Conservation (phyloP, 2,113 vertebrate genomes). For the Asarcornis scutulata region DNA sequence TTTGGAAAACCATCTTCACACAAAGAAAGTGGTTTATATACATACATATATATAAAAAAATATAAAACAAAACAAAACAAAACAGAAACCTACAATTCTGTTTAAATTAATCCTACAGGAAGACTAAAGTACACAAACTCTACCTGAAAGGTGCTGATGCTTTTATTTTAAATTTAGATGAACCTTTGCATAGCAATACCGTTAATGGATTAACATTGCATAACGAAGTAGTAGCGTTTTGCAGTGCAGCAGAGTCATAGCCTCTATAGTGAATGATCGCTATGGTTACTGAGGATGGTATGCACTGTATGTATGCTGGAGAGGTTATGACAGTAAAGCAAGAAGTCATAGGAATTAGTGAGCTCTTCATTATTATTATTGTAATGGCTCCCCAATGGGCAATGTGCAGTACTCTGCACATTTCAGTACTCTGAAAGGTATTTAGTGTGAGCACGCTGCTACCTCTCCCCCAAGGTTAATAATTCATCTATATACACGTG, state of each 20-base stretch:
- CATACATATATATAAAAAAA: too few species aligned
- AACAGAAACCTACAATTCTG: neutral
- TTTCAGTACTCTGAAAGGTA: neutral
- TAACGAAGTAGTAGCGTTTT: neutral
- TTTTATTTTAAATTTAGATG: neutral
- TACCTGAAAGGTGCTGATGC: neutral
- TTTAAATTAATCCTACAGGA: neutral
- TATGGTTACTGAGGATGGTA: neutral
- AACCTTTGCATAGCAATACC: neutral
- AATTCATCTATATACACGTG: neutral
- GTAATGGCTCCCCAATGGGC: neutral
- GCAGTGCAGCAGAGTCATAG: neutral
- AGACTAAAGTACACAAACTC: neutral
- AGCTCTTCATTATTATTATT: neutral
- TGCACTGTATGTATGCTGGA: neutral
- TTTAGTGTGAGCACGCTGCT: neutral
- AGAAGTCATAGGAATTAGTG: neutral
- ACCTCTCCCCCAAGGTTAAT: neutral
- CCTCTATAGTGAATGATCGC: neutral
- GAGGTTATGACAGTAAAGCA: conserved; percentile 9
- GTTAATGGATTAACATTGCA: neutral
- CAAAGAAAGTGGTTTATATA: neutral
- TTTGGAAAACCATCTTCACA: neutral
- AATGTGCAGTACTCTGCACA: neutral
- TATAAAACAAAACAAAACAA: neutral